A percentile compares a stretch with the other conserved stretches of the same genome.
phyloP scores from a whole-genome alignment of 2,797 vertebrate species.

The Clarias laeviceps region DNA sequence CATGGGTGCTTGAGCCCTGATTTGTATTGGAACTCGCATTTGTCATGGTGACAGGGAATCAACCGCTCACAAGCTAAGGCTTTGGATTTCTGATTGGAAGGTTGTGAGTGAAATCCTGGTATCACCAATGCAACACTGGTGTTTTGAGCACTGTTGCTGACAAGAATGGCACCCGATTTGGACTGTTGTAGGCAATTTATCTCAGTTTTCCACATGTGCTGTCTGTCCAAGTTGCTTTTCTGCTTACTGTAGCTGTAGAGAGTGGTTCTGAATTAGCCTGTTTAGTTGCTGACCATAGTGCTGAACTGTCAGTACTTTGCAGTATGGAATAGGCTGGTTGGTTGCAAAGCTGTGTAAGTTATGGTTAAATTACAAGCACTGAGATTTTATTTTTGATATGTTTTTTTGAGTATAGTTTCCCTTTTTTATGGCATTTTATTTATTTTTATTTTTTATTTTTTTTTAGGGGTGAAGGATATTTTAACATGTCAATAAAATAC shows the following conservation, averaged over 20 bases:
- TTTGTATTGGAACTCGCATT: not conserved
- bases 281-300: not conserved
- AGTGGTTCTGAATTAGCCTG: not conserved
- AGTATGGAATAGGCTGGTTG: not conserved
- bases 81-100: conserved; percentile 2
- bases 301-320: not conserved
- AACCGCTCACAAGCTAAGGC: not conserved
- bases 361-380: not conserved
- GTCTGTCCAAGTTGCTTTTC: not conserved
- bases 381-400: not conserved
- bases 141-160: not conserved
- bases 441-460: too few relatives aligned
- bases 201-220: not conserved
- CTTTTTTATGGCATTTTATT: too few relatives aligned
- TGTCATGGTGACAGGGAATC: not conserved
- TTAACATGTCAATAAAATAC: not conserved
- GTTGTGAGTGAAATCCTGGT: not conserved
- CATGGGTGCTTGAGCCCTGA: not conserved
- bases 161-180: not conserved
- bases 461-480: not conserved
- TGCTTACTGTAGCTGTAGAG: not conserved
- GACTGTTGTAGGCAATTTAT: not conserved
- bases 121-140: not conserved
- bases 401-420: not conserved
- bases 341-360: not conserved